Percentiles rank a stretch among this genome's conserved stretches.
phyloP scores from a whole-genome alignment of 2,888 invertebrate species.

The Volucella zonaria region DNA sequence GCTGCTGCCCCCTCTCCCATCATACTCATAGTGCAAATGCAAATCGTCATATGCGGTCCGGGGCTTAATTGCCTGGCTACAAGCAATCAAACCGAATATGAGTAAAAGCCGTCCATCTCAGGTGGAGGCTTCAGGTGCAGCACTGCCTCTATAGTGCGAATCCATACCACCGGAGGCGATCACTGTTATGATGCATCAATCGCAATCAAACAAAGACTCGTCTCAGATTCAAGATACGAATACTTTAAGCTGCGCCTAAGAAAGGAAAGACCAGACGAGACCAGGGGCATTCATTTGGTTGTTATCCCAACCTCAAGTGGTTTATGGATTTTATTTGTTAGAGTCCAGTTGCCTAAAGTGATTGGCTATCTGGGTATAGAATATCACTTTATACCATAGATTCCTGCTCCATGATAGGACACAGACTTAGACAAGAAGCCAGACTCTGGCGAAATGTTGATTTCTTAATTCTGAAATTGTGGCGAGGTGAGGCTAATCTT shows the following conservation, averaged over 20 bases:
- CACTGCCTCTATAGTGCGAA: neutral
- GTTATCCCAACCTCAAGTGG: conserved; percentile 2
- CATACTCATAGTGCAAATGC: neutral
- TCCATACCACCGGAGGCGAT: conserved; percentile 37
- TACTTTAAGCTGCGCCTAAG: conserved; percentile 28
- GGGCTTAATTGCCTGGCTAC: conserved; percentile 26
- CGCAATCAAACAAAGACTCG: conserved; percentile 48
- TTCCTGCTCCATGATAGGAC: conserved; percentile 27
- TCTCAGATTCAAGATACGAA: conserved; percentile 41
- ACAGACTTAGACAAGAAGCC: conserved; percentile 14
- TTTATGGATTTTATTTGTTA: neutral
- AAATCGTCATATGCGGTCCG: conserved; percentile 37
- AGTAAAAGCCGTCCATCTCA: conserved; percentile 15
- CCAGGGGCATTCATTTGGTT: conserved; percentile 1
- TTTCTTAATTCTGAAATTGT: conserved; percentile 43
- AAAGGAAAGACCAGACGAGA: conserved; percentile 36
- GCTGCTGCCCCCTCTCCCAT: neutral
- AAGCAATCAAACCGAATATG: conserved; percentile 7
- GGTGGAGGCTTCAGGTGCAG: conserved; percentile 23
- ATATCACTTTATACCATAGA: conserved; percentile 16
- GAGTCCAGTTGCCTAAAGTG: neutral
- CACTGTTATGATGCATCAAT: conserved; percentile 37
- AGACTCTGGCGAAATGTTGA: conserved; percentile 29
- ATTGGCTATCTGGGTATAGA: neutral
- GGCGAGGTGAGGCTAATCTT: conserved; percentile 8